Conservation (phyloP, 1,140 invertebrate species). For the Phocides pigmalion region DNA sequence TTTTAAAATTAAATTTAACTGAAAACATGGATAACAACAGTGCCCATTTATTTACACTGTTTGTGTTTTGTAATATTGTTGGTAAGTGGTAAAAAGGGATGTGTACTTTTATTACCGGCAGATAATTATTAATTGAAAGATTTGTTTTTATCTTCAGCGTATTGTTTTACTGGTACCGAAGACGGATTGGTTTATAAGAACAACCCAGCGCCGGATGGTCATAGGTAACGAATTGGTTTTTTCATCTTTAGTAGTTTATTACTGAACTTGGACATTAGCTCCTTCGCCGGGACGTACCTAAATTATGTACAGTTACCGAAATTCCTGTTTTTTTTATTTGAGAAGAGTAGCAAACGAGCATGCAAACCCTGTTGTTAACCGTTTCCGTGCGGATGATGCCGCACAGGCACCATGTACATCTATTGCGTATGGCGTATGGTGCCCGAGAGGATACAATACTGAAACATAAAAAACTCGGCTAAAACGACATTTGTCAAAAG, state of each 20-base stretch:
- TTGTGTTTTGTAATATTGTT: background rate
- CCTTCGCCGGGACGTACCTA: too few species aligned
- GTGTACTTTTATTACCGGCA: too few species aligned
- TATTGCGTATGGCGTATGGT: slow-evolving; percentile 25
- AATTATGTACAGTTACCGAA: too few species aligned
- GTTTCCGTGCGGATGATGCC: slow-evolving; percentile 29
- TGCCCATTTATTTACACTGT: background rate
- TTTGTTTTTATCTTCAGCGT: background rate
- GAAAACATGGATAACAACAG: slow-evolving; percentile 28
- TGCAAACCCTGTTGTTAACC: too few species aligned
- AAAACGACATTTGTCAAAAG: slow-evolving; percentile 14
- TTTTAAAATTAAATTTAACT: slow-evolving; percentile 23
- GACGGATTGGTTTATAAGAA: slow-evolving; percentile 34
- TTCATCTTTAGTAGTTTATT: background rate
- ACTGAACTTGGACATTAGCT: too few species aligned
- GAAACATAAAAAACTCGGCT: slow-evolving; percentile 5
- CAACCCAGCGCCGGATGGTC: slow-evolving; percentile 60
- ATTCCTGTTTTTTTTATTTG: too few species aligned
- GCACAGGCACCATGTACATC: slow-evolving; percentile 26
- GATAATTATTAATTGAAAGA: too few species aligned
- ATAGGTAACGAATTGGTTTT: slow-evolving; percentile 44
- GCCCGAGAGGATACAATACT: slow-evolving; percentile 25
- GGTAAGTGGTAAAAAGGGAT: background rate
- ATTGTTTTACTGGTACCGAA: background rate
- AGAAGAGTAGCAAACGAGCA: too few species aligned